A percentile compares a stretch with the other conserved stretches of the same genome.
Conservation (phyloP, 2,888 invertebrate genomes). For the Itoplectis maculator region DNA sequence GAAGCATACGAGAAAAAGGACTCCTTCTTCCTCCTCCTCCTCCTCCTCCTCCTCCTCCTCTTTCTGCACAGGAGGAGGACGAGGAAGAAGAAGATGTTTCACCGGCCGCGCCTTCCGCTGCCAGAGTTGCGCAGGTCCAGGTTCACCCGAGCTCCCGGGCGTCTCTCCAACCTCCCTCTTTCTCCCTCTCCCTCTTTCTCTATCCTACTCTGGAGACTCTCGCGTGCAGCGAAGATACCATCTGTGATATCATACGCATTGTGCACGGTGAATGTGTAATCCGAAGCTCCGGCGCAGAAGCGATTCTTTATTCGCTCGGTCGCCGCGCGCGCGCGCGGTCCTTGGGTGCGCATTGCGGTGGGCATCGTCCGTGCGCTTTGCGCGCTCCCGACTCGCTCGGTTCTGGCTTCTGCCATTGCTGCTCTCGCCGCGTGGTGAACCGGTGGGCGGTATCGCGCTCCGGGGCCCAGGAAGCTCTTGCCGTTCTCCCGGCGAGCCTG, state of each 20-base stretch:
- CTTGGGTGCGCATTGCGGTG: conserved; percentile 58
- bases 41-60: too few relatives aligned
- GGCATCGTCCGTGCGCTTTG: conserved; percentile 39
- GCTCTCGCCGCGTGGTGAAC: conserved; percentile 48
- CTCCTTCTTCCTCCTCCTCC: too few relatives aligned
- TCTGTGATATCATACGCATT: conserved; percentile 69
- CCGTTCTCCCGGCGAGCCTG: conserved; percentile 55
- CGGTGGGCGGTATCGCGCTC: conserved; percentile 68
- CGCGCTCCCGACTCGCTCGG: conserved; percentile 22
- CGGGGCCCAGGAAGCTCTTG: conserved; percentile 63
- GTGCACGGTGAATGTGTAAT: conserved; percentile 72
- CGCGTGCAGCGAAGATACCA: conserved; percentile 61
- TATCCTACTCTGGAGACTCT: conserved; percentile 21
- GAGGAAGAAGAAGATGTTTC: conserved; percentile 46
- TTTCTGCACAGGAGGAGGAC: conserved; percentile 37
- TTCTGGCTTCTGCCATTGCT: conserved; percentile 28
- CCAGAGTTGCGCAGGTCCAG: conserved; percentile 67
- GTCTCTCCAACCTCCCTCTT: neutral
- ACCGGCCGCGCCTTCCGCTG: conserved; percentile 58
- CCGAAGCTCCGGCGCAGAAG: conserved; percentile 67
- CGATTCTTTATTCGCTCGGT: conserved; percentile 63
- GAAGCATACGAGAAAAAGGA: conserved; percentile 52
- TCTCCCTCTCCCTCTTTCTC: conserved; percentile 10
- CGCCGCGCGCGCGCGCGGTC: conserved; percentile 62
- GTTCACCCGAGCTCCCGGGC: conserved; percentile 17